These are phyloP conservation scores for Fragum sueziense DNA, from an alignment of 2,888 invertebrate species.

Conservation along the genomic window DNA sequence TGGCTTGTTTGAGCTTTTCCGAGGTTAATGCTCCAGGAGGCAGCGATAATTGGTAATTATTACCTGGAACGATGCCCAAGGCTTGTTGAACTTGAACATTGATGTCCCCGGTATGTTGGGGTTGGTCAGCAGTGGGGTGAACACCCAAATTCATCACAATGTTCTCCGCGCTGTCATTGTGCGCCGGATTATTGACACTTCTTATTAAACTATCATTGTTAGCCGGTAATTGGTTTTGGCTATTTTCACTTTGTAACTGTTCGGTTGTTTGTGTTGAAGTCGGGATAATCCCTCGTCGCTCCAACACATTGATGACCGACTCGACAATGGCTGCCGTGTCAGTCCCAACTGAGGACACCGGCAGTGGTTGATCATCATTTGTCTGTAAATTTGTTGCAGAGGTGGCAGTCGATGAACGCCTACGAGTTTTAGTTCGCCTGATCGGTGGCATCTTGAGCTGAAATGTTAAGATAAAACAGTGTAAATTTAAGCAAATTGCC, in stretches of 20 bases:
- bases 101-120: not conserved
- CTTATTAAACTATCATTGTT: too few species aligned
- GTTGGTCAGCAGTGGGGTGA: not conserved
- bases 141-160: not conserved
- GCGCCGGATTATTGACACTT: not conserved
- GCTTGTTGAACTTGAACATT: not conserved
- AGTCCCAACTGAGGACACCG: not conserved
- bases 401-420: not conserved
- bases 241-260: not conserved
- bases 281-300: not conserved
- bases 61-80: not conserved
- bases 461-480: not conserved
- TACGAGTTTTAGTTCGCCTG: not conserved
- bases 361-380: not conserved
- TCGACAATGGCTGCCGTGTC: not conserved
- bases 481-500: not conserved
- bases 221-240: too few species aligned
- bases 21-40: too few species aligned
- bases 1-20: conserved; percentile 1
- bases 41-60: too few species aligned
- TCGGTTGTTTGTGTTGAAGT: not conserved
- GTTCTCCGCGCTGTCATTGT: not conserved
- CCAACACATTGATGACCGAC: not conserved
- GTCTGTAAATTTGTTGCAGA: not conserved
- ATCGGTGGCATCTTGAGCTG: not conserved